phyloP scores from a whole-genome alignment of 1,140 invertebrate genomes.

The Hyles vespertilio region DNA sequence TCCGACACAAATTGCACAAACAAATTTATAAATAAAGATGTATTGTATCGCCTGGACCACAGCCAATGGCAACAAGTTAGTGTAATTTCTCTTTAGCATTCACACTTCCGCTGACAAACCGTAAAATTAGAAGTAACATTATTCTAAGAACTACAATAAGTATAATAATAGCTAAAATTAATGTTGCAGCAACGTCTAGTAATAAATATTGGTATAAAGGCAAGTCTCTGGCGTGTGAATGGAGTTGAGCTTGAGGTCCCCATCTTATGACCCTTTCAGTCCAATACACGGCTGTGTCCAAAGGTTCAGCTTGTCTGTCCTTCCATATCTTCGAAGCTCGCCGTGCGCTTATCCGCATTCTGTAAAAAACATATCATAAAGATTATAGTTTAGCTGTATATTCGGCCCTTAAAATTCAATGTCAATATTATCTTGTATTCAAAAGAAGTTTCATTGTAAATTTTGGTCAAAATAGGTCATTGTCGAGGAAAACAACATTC shows the following conservation, averaged over 20 bases:
- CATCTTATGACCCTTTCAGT: constrained; percentile 82
- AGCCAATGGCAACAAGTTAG: constrained; percentile 16
- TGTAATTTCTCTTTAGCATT: constrained; percentile 47
- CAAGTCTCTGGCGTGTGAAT: constrained; percentile 65
- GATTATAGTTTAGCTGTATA: neutral
- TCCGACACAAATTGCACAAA: too few relatives aligned
- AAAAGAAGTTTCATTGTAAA: too few relatives aligned
- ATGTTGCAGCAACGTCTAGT: constrained; percentile 49
- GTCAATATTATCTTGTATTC: too few relatives aligned
- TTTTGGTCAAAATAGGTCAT: too few relatives aligned
- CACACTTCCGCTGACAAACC: constrained; percentile 30
- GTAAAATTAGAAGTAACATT: constrained; percentile 29
- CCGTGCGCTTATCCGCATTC: constrained; percentile 65
- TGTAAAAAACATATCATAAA: constrained; percentile 35
- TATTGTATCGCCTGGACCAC: too few relatives aligned
- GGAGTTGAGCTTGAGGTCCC: constrained; percentile 69
- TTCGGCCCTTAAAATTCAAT: neutral
- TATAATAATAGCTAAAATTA: constrained; percentile 26
- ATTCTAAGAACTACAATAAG: constrained; percentile 28
- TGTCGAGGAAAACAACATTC: too few relatives aligned
- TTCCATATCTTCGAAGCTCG: constrained; percentile 77
- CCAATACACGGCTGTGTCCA: constrained; percentile 83
- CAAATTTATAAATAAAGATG: too few relatives aligned
- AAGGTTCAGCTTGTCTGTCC: constrained; percentile 78
- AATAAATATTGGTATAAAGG: constrained; percentile 42